These are phyloP conservation scores for Eupeodes latifasciatus DNA, from an alignment of 2,888 invertebrate genomes.

Conservation along the genomic window DNA sequence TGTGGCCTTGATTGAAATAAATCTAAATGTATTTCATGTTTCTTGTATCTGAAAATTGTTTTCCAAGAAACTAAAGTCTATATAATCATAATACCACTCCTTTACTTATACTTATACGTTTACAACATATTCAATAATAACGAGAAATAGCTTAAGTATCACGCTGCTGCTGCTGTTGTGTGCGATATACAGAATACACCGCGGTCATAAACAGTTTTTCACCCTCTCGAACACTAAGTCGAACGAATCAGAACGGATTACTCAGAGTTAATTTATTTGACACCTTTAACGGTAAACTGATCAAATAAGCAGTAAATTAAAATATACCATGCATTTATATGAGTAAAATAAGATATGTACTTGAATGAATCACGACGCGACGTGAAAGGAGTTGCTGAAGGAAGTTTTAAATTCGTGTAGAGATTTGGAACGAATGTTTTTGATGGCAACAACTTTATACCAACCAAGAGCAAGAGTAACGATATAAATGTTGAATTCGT, in stretches of 20 bases:
- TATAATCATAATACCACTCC: conserved; percentile 50
- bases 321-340: neutral
- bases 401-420: neutral
- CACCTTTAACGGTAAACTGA: conserved; percentile 69
- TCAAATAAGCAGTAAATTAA: conserved; percentile 68
- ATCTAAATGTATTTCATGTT: conserved; percentile 48
- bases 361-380: neutral
- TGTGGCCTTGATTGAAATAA: conserved; percentile 69
- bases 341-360: neutral
- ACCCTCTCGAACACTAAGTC: conserved; percentile 11
- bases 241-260: conserved; percentile 72
- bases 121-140: neutral
- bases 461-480: neutral
- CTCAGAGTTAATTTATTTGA: conserved; percentile 70
- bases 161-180: too few species aligned
- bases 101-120: conserved; percentile 12
- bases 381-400: conserved; percentile 18
- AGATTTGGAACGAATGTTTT: conserved; percentile 10
- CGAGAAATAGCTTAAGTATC: neutral
- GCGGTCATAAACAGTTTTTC: conserved; percentile 27
- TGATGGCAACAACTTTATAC: conserved; percentile 1
- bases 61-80: conserved; percentile 43
- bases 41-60: conserved; percentile 45
- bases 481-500: neutral
- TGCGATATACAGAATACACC: neutral